phyloP scores from a whole-genome alignment of 2,113 vertebrate species.

The Paramormyrops kingsleyae region DNA sequence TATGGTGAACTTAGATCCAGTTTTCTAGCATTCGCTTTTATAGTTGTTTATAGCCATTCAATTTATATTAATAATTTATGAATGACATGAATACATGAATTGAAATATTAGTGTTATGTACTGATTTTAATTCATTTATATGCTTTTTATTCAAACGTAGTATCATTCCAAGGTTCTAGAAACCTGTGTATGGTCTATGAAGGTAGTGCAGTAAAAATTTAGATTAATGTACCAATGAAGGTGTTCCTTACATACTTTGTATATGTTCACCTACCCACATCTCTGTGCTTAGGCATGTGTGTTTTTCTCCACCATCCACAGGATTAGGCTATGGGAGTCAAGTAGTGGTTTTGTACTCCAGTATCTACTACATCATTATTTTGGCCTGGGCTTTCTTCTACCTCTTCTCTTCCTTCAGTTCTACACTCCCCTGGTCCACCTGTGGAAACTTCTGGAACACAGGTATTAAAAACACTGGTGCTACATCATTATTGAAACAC shows the following conservation, averaged over 20 bases:
- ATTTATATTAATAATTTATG: not conserved
- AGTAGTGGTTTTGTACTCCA: constrained; percentile 62
- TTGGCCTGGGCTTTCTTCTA: constrained; percentile 96
- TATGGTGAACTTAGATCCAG: not conserved
- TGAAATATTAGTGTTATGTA: not conserved
- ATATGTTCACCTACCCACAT: not conserved
- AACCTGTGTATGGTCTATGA: not conserved
- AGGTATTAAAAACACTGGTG: constrained; percentile 49
- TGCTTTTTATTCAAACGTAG: not conserved
- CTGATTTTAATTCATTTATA: not conserved
- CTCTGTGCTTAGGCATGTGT: not conserved
- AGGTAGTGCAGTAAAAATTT: not conserved
- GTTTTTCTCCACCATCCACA: constrained; percentile 29
- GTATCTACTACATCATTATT: constrained; percentile 81
- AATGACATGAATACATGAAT: not conserved
- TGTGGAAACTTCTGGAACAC: constrained; percentile 87
- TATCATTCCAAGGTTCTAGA: not conserved
- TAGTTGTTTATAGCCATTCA: not conserved
- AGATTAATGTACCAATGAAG: not conserved
- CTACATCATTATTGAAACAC: not conserved
- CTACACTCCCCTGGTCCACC: constrained; percentile 79
- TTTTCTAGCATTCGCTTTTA: not conserved
- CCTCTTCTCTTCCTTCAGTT: constrained; percentile 83
- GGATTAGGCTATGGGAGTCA: constrained; percentile 63
- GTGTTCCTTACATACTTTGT: not conserved